These are phyloP conservation scores for Barypeithes pellucidus DNA, from an alignment of 2,888 invertebrate species.

Conservation along the genomic window DNA sequence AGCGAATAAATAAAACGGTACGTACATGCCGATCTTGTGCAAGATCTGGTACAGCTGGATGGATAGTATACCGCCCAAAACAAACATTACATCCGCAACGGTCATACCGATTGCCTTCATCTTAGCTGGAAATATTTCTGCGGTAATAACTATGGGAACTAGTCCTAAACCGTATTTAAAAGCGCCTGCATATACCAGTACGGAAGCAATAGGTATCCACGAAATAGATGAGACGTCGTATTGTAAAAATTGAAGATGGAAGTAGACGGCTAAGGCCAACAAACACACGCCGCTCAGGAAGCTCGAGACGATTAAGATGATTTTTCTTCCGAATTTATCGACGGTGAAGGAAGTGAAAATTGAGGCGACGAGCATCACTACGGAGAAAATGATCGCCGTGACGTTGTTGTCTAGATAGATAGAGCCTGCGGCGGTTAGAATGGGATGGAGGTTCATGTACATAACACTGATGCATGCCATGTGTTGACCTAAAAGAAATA, in stretches of 20 bases:
- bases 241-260: constrained; percentile 62
- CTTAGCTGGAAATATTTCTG: constrained; percentile 67
- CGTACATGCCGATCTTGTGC: constrained; percentile 62
- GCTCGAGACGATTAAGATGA: constrained; percentile 63
- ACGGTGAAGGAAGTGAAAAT: constrained; percentile 62
- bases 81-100: constrained; percentile 65
- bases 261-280: constrained; percentile 64
- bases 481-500: constrained; percentile 61
- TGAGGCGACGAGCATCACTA: constrained; percentile 65
- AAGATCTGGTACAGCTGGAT: constrained; percentile 64
- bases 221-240: constrained; percentile 59
- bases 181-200: constrained; percentile 64
- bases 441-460: constrained; percentile 67
- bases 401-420: constrained; percentile 62
- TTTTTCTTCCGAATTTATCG: constrained; percentile 66
- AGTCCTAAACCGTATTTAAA: constrained; percentile 67
- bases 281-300: constrained; percentile 64
- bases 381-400: constrained; percentile 66
- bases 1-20: constrained; percentile 66
- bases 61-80: constrained; percentile 63
- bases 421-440: constrained; percentile 64
- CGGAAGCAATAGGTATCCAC: constrained; percentile 63
- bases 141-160: constrained; percentile 67
- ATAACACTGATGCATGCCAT: constrained; percentile 67
- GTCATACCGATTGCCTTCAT: constrained; percentile 69